Evolutionary conservation across 2,797 vertebrate species (phyloP).

Genomic region (Acanthiza pusilla): DNA sequence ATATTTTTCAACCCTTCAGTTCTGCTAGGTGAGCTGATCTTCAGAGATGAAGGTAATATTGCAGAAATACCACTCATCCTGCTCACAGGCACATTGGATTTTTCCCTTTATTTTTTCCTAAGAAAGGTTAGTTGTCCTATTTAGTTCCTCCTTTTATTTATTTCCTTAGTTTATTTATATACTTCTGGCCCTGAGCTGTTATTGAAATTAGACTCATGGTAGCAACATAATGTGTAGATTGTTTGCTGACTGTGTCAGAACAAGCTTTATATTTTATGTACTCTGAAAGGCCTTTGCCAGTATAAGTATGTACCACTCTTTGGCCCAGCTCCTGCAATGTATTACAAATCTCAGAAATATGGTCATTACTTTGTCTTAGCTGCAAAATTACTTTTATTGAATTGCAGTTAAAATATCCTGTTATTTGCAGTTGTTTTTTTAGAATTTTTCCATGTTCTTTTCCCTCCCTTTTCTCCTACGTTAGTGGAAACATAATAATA

Average conservation of each 20-base stretch:
- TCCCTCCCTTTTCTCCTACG: not conserved
- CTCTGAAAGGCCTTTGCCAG: not conserved
- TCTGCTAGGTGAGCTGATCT: not conserved
- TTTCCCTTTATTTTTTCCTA: not conserved
- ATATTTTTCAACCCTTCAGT: not conserved
- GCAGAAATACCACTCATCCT: not conserved
- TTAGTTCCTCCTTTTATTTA: slow-evolving; percentile 8
- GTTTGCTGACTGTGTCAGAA: slow-evolving; percentile 12
- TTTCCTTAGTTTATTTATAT: slow-evolving; percentile 16
- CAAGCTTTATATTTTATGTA: slow-evolving; percentile 12
- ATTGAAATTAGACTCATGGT: slow-evolving; percentile 7
- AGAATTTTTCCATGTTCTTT: not conserved
- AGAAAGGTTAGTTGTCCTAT: not conserved
- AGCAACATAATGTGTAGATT: not conserved
- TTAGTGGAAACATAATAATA: not conserved
- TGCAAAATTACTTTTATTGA: slow-evolving; percentile 47
- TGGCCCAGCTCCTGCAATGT: not conserved
- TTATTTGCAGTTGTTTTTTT: not conserved
- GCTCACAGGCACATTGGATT: not conserved
- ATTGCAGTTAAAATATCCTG: slow-evolving; percentile 17
- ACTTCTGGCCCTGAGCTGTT: not conserved
- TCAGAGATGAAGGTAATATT: not conserved
- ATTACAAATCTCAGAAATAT: slow-evolving; percentile 30
- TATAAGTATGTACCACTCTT: slow-evolving; percentile 6
- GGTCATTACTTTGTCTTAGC: slow-evolving; percentile 40